phyloP scores from a whole-genome alignment of 1,140 invertebrate species.

The Aleiodes sp. region DNA sequence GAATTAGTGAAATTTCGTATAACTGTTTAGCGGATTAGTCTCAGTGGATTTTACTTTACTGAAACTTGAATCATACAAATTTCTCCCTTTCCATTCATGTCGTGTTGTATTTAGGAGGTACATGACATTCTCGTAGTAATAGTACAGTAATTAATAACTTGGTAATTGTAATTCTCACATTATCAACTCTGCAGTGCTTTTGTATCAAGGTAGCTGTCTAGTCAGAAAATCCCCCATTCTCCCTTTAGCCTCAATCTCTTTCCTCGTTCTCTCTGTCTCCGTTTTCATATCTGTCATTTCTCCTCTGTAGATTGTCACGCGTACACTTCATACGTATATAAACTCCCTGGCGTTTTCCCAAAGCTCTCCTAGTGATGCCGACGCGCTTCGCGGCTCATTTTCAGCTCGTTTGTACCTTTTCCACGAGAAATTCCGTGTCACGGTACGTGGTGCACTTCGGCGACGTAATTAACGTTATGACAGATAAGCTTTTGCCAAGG shows the following conservation, averaged over 20 bases:
- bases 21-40: conserved; percentile 3
- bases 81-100: background rate
- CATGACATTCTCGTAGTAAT: background rate
- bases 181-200: background rate
- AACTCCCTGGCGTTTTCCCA: background rate
- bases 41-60: conserved; percentile 14
- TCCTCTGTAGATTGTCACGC: background rate
- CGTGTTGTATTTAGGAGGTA: background rate
- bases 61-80: conserved; percentile 16
- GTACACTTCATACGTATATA: background rate
- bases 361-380: background rate
- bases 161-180: conserved; percentile 1
- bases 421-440: conserved; percentile 5
- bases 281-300: background rate
- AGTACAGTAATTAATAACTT: conserved; percentile 5
- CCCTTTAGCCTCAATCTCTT: too few relatives aligned
- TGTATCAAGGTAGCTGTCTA: background rate
- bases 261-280: background rate
- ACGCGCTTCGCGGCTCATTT: conserved; percentile 30
- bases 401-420: conserved; percentile 24
- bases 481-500: conserved; percentile 44
- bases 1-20: conserved; percentile 10
- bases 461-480: conserved; percentile 56
- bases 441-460: conserved; percentile 43
- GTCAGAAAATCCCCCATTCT: too few relatives aligned